Evolutionary conservation across 2,113 vertebrate genomes (phyloP), one percentile per base, ranked within the genome.

Genomic region (Perognathus longimembris): DNA sequence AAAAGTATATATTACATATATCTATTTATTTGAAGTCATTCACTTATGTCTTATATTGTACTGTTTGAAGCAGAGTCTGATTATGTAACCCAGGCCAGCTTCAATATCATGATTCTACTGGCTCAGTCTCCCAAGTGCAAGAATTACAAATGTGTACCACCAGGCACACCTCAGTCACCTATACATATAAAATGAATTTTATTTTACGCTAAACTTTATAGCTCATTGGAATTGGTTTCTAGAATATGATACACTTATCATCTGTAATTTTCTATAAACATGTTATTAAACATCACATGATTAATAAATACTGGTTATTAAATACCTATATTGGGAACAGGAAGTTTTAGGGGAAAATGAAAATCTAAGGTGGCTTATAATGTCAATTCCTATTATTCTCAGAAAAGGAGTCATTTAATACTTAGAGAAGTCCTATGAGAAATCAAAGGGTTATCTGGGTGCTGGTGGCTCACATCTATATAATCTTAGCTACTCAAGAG

Each of bases 221-320:
- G 34, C 28, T 75, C 32, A 71, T 36, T 64, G 28, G 80, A 70
- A 26, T 40, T 77, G n/a, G 71, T 67, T 75, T 81, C 50, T 59
- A 86, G 80, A 64, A 64, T 59, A n/a, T 12, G 32, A 75, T 59
- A 71, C 0, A 71, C 40, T 79, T 83, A 10, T 28, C 36, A 50
- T 40, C 45, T 88, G 15, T 30, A 50, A 75, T 84, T 67, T 93
- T 64, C 59, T 85, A 0, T 59, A 73, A 67, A 61, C 38, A 61
- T 32, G 45, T 66, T 57, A 71, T 74, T 71, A 36, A 92, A 95
- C 80, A 66, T 10, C 28, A 85, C 64, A 38, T 7, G 12, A 32
- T 73, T 91, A 74, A 12, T 30, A 87, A 84, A 76, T 28, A 85
- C 15, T 67, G 26, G 6, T 74, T 89, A 86, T 79, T 77, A 73